Evolutionary conservation across 30 jellyfish, hydroid and myxozoan genomes (phyloP).

Genomic region (Hydra vulgaris): DNA sequence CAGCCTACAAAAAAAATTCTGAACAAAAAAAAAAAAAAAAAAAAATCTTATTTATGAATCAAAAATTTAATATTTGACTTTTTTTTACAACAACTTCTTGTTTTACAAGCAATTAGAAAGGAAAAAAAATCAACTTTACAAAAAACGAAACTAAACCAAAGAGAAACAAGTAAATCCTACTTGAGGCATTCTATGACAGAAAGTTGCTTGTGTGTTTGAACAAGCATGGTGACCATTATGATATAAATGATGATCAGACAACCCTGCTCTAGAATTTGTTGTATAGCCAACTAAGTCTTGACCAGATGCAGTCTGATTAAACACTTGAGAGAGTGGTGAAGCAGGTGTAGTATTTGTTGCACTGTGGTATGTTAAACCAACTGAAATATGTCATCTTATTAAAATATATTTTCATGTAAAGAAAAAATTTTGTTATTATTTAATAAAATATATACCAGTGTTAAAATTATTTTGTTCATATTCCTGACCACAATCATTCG

Average conservation of each 20-base stretch:
- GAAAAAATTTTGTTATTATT: no score
- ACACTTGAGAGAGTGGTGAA: constrained; percentile 19
- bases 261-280: constrained; percentile 6
- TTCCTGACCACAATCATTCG: not conserved
- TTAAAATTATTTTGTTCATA: constrained; percentile 3
- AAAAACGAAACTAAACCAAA: no score
- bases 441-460: not conserved
- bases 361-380: constrained; percentile 6
- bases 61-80: no score
- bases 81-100: no score
- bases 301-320: constrained; percentile 16
- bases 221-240: constrained; percentile 22
- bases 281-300: constrained; percentile 1
- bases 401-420: not conserved
- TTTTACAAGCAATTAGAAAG: no score
- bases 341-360: constrained; percentile 18
- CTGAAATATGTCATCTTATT: constrained; percentile 6
- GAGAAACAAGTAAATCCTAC: no score
- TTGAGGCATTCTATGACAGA: constrained; percentile 22
- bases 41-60: no score
- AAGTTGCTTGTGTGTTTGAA: constrained; percentile 19
- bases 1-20: no score
- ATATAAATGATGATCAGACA: constrained; percentile 10
- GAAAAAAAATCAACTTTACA: no score
- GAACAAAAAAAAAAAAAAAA: no score